phyloP scores from a whole-genome alignment of 1,140 invertebrate species.

The Rhyacophila brunnea region DNA sequence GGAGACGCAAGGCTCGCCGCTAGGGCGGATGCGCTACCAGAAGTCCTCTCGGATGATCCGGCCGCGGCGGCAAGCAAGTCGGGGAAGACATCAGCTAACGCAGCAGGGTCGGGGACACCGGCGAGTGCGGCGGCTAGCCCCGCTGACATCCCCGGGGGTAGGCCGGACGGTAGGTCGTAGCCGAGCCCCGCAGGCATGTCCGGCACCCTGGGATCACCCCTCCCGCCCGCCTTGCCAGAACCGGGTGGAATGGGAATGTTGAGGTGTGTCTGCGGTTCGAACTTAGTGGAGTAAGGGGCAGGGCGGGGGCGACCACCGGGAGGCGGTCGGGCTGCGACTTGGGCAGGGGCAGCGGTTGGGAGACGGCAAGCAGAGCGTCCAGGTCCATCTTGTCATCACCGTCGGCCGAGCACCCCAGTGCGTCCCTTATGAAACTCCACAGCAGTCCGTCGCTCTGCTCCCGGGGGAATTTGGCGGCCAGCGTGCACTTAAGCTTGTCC shows the following conservation, averaged over 20 bases:
- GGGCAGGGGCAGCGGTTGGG: conserved; percentile 52
- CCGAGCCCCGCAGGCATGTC: too few species aligned
- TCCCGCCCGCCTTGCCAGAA: conserved; percentile 42
- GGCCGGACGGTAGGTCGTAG: too few species aligned
- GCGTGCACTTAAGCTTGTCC: conserved; percentile 72
- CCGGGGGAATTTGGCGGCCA: conserved; percentile 64
- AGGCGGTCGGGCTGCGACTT: conserved; percentile 51
- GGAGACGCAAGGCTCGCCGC: conserved; percentile 39
- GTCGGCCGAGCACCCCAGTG: conserved; percentile 54
- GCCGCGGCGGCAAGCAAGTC: conserved; percentile 45
- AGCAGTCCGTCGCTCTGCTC: conserved; percentile 64
- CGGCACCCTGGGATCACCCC: too few species aligned
- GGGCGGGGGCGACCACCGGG: conserved; percentile 53
- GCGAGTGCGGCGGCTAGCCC: conserved; percentile 47
- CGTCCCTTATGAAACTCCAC: conserved; percentile 62
- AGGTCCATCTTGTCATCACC: conserved; percentile 57
- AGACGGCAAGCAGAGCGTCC: conserved; percentile 54
- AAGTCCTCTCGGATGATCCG: conserved; percentile 42
- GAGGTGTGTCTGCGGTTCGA: conserved; percentile 46
- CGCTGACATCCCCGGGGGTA: conserved; percentile 46
- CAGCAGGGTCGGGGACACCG: conserved; percentile 47
- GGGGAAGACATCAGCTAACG: conserved; percentile 41
- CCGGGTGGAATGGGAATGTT: conserved; percentile 50
- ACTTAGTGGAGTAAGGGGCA: conserved; percentile 53
- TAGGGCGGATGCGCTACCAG: conserved; percentile 18